Conservation (phyloP, 2,113 vertebrate species). For the Gnathonemus longibarbis region DNA sequence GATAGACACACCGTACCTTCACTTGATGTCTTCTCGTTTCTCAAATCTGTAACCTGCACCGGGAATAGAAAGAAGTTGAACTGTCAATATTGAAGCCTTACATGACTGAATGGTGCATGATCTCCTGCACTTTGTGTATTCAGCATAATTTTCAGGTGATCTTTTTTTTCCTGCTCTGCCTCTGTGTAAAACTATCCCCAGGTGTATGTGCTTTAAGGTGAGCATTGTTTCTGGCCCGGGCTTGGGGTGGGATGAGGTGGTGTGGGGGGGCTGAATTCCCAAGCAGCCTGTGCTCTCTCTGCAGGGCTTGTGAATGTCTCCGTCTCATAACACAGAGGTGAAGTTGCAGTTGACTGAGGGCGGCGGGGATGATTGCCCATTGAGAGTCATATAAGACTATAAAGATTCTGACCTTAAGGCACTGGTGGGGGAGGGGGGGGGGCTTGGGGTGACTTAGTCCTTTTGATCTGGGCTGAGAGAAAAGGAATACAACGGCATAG, state of each 20-base stretch:
- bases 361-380: neutral
- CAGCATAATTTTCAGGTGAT: neutral
- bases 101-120: neutral
- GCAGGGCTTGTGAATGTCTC: neutral
- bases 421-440: neutral
- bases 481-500: neutral
- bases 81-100: neutral
- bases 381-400: neutral
- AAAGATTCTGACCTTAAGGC: constrained; percentile 5
- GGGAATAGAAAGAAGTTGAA: neutral
- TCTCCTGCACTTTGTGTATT: neutral
- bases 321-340: neutral
- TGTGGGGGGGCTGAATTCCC: neutral
- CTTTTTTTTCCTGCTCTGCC: neutral
- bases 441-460: neutral
- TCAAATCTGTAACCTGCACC: neutral
- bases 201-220: neutral
- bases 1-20: neutral
- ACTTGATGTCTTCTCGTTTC: neutral
- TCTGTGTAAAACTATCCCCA: neutral
- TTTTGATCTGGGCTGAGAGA: neutral
- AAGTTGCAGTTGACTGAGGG: neutral
- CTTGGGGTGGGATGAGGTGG: neutral
- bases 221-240: neutral
- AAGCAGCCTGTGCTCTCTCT: neutral